Percentiles rank a stretch among this genome's conserved stretches.
Evolutionary conservation across 2,888 invertebrate species (phyloP).

Genomic region (Zaprionus bogoriensis): DNA sequence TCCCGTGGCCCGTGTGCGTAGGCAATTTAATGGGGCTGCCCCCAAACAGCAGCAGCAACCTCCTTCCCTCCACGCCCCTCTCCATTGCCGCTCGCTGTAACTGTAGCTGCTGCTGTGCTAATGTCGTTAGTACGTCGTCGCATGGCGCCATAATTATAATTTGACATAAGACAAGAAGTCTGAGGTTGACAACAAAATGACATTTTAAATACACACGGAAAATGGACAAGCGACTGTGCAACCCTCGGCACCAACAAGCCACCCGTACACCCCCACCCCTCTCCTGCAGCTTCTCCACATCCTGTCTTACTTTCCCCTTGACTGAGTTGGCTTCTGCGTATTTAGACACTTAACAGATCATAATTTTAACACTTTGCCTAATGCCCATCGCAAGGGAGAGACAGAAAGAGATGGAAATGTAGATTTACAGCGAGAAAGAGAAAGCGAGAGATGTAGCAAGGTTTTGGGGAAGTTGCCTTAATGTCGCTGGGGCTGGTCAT

Average conservation of each 20-base stretch:
- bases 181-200: conserved; percentile 81
- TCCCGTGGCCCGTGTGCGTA: conserved; percentile 41
- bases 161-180: conserved; percentile 80
- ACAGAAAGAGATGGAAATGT: too few relatives aligned
- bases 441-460: too few relatives aligned
- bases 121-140: conserved; percentile 75
- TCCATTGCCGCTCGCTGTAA: conserved; percentile 7
- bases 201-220: conserved; percentile 71
- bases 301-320: not conserved
- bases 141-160: conserved; percentile 76
- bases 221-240: conserved; percentile 32
- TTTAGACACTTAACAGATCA: conserved; percentile 76
- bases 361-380: conserved; percentile 75
- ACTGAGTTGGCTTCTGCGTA: conserved; percentile 40
- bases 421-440: too few relatives aligned
- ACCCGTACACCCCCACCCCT: not conserved
- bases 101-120: conserved; percentile 41
- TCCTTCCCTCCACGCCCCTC: not conserved
- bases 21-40: conserved; percentile 67
- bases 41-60: conserved; percentile 17
- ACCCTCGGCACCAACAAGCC: too few relatives aligned
- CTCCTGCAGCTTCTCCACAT: not conserved
- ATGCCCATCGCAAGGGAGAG: conserved; percentile 53
- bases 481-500: too few relatives aligned
- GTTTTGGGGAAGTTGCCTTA: too few relatives aligned